A percentile compares a stretch with the other conserved stretches of the same genome.
Evolutionary conservation across 2,888 invertebrate species (phyloP).

Genomic region (Choristoneura rosaceana): DNA sequence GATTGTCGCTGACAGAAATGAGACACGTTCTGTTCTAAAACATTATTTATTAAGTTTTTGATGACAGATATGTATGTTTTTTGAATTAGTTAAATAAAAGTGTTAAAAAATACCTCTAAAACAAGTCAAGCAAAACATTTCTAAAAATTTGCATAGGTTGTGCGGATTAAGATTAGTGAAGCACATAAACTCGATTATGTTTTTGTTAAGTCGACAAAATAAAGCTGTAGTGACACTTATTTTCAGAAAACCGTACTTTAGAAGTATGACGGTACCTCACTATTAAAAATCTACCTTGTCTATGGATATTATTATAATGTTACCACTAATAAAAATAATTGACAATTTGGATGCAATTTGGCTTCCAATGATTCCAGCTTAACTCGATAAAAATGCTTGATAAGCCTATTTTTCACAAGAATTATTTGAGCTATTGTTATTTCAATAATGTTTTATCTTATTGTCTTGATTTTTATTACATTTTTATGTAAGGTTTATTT

Average conservation of each 20-base stretch:
- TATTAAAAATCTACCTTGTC: slow-evolving; percentile 15
- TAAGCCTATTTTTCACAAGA: too few species aligned
- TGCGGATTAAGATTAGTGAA: not conserved
- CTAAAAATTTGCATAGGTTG: too few species aligned
- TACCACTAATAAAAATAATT: not conserved
- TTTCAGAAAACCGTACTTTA: slow-evolving; percentile 6
- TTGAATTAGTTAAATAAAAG: too few species aligned
- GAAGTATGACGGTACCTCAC: not conserved
- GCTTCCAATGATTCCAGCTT: too few species aligned
- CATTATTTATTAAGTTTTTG: not conserved
- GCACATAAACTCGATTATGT: not conserved
- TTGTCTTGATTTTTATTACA: not conserved
- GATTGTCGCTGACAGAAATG: not conserved
- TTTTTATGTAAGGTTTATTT: not conserved
- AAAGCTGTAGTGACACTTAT: not conserved
- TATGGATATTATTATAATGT: slow-evolving; percentile 3
- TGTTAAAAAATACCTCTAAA: too few species aligned
- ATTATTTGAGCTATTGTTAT: too few species aligned
- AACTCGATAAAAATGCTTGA: too few species aligned
- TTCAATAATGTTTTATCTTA: not conserved
- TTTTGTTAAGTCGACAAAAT: not conserved
- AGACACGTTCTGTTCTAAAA: slow-evolving; percentile 6
- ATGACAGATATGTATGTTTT: too few species aligned
- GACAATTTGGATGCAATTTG: too few species aligned
- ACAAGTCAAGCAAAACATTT: too few species aligned